Conservation (phyloP, 92 coral and sea anemone genomes). For the Zoanthus sociatus region DNA sequence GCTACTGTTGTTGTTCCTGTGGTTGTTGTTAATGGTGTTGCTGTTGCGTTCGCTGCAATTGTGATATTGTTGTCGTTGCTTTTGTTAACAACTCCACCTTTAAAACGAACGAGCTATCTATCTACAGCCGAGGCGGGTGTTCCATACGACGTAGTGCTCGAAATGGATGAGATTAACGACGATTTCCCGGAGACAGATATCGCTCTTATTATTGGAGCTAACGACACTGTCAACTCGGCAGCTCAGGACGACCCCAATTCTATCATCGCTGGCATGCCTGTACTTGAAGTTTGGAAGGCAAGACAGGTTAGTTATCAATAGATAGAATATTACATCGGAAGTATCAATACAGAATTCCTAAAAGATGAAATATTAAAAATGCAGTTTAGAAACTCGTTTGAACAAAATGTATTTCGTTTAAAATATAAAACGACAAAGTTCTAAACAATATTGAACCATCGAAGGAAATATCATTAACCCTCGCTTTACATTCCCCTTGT, state of each 20-base stretch:
- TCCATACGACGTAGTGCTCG: slow-evolving; percentile 94
- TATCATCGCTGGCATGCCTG: slow-evolving; percentile 99
- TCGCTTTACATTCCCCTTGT: no score
- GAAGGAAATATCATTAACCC: no score
- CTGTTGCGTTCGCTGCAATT: no score
- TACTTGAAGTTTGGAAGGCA: slow-evolving; percentile 98
- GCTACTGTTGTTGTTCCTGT: no score
- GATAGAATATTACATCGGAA: background rate
- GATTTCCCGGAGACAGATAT: slow-evolving; percentile 95
- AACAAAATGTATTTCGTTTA: no score
- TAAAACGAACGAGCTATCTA: background rate
- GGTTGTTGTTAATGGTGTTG: no score
- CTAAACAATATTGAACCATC: no score
- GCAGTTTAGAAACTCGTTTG: no score
- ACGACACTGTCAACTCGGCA: slow-evolving; percentile 98
- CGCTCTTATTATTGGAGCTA: slow-evolving; percentile 94
- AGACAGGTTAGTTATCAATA: slow-evolving; percentile 70
- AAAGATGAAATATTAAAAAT: no score
- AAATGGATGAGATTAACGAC: slow-evolving; percentile 99
- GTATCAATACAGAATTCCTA: no score
- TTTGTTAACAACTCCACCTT: background rate
- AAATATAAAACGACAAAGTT: no score
- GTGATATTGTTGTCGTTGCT: no score
- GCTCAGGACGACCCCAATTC: slow-evolving; percentile 99
- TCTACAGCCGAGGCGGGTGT: slow-evolving; percentile 96